Evolutionary conservation across 2,797 vertebrate species (phyloP).

Genomic region (Eremophila alpestris): DNA sequence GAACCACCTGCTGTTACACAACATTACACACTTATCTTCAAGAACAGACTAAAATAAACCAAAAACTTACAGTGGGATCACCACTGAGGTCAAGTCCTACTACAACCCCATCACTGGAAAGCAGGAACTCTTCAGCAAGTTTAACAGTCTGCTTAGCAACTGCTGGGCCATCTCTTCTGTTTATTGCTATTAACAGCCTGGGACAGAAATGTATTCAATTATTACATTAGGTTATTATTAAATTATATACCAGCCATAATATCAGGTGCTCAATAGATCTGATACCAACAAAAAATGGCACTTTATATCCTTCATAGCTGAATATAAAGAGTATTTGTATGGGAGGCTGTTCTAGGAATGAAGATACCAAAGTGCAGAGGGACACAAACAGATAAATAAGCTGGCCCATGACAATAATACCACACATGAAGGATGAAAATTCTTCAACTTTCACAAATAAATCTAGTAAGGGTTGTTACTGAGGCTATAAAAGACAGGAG

Average conservation of each 20-base stretch:
- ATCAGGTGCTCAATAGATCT: neutral
- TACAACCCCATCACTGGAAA: constrained; percentile 85
- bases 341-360: neutral
- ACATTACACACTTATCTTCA: neutral
- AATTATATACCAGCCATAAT: neutral
- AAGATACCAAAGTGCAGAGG: neutral
- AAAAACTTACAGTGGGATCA: constrained; percentile 86
- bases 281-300: neutral
- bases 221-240: neutral
- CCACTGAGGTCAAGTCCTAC: constrained; percentile 95
- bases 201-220: neutral
- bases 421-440: neutral
- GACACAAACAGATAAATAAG: neutral
- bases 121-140: constrained; percentile 90
- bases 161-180: constrained; percentile 86
- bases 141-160: constrained; percentile 93
- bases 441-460: neutral
- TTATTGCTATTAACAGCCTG: constrained; percentile 91
- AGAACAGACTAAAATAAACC: neutral
- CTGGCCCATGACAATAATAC: neutral
- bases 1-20: neutral
- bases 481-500: neutral
- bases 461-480: neutral
- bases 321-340: neutral
- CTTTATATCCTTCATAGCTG: neutral